phyloP scores from a whole-genome alignment of 2,888 invertebrate species.

The Diabrotica balteata region DNA sequence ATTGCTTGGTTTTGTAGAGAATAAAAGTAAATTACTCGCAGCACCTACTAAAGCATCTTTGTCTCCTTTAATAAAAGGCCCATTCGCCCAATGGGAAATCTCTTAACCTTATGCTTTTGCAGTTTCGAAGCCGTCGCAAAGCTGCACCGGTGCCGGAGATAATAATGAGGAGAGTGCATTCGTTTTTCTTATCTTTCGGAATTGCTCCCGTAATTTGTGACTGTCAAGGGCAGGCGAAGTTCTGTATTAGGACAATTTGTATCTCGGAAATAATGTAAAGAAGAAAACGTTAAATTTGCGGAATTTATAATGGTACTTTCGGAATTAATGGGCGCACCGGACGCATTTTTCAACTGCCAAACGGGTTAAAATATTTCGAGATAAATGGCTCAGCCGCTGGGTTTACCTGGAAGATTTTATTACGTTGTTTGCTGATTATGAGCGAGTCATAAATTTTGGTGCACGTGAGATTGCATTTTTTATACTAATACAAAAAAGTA shows the following conservation, averaged over 20 bases:
- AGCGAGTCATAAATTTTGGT: no score
- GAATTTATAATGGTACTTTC: conserved; percentile 19
- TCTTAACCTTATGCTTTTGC: conserved; percentile 17
- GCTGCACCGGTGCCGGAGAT: conserved; percentile 1
- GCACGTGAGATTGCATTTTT: no score
- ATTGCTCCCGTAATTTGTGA: conserved; percentile 22
- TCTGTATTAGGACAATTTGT: conserved; percentile 23
- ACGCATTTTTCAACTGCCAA: conserved; percentile 4
- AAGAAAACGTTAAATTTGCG: conserved; percentile 15
- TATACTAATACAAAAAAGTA: no score
- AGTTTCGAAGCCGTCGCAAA: neutral
- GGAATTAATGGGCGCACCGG: neutral
- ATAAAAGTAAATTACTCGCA: no score
- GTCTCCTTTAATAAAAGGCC: conserved; percentile 20
- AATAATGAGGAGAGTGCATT: conserved; percentile 16
- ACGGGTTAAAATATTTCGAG: neutral
- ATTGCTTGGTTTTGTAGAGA: no score
- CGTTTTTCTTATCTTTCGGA: conserved; percentile 18
- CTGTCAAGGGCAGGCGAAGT: conserved; percentile 15
- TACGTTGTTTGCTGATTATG: no score
- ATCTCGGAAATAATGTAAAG: conserved; percentile 18
- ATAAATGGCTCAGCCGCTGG: no score
- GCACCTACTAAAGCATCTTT: conserved; percentile 3
- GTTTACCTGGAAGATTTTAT: no score
- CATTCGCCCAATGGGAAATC: conserved; percentile 24